These are phyloP conservation scores for Diplosoma virens DNA, from an alignment of 23 tunicate genomes.

Conservation along the genomic window DNA sequence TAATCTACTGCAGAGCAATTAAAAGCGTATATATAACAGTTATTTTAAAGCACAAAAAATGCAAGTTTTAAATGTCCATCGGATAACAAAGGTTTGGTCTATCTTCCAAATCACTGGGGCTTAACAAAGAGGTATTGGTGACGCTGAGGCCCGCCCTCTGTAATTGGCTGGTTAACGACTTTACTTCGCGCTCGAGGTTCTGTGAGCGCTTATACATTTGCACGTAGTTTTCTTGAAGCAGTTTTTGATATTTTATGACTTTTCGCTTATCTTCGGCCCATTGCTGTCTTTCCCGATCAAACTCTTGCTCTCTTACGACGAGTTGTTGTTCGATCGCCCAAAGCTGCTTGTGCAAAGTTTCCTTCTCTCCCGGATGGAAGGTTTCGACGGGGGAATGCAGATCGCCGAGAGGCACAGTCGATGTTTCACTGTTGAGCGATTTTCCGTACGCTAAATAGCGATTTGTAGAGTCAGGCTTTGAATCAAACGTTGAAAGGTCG, in stretches of 20 bases:
- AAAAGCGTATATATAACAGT: too few relatives aligned
- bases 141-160: constrained; percentile 14
- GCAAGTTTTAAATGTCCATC: constrained; percentile 4
- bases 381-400: background rate
- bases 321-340: constrained; percentile 16
- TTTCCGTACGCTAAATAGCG: background rate
- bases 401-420: background rate
- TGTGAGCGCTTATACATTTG: constrained; percentile 61
- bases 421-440: background rate
- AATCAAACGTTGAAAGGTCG: background rate
- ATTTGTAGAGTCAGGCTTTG: background rate
- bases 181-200: constrained; percentile 54
- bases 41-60: too few relatives aligned
- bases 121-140: background rate
- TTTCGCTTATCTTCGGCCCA: constrained; percentile 37
- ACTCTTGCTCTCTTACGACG: constrained; percentile 24
- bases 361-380: constrained; percentile 23
- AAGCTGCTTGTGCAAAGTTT: constrained; percentile 23
- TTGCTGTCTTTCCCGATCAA: constrained; percentile 43
- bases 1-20: too few relatives aligned
- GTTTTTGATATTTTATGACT: constrained; percentile 54
- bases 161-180: constrained; percentile 22
- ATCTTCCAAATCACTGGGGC: background rate
- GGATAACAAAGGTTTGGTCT: background rate
- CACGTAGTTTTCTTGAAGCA: constrained; percentile 54